Conservation (phyloP, 92 coral and sea anemone genomes). For the Blastomussa wellsi region DNA sequence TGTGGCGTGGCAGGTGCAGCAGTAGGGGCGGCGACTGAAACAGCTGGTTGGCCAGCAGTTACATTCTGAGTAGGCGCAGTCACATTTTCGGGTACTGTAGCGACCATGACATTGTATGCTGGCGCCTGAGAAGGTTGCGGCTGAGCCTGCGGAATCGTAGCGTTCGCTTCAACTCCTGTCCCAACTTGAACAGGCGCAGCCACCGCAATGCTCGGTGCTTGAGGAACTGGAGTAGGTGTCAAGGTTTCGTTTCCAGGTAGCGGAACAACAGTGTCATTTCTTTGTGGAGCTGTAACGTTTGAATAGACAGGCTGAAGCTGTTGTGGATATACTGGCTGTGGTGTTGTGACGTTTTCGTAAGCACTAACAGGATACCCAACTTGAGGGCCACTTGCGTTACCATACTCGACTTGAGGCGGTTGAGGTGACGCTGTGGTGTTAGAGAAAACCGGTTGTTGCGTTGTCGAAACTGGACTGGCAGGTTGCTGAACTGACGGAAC, state of each 20-base stretch:
- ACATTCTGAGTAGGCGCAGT: slow-evolving; percentile 29
- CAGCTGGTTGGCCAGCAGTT: slow-evolving; percentile 32
- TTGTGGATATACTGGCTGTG: slow-evolving; percentile 3
- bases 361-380: neutral
- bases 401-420: slow-evolving; percentile 16
- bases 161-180: slow-evolving; percentile 10
- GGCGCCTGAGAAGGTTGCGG: slow-evolving; percentile 23
- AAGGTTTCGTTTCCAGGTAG: slow-evolving; percentile 6
- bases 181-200: slow-evolving; percentile 5
- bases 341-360: neutral
- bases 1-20: slow-evolving; percentile 15
- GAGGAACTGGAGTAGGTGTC: slow-evolving; percentile 1
- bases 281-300: neutral
- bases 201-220: neutral
- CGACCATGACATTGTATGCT: slow-evolving; percentile 15
- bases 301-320: slow-evolving; percentile 6
- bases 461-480: neutral
- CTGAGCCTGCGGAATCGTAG: slow-evolving; percentile 29
- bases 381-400: slow-evolving; percentile 9
- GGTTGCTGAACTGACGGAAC: slow-evolving; percentile 15
- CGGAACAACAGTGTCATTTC: neutral
- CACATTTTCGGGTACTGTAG: slow-evolving; percentile 17
- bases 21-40: slow-evolving; percentile 28
- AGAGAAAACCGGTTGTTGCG: slow-evolving; percentile 17
- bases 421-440: slow-evolving; percentile 28